phyloP scores from a whole-genome alignment of 2,888 invertebrate species.

The Lamellibrachia satsuma region DNA sequence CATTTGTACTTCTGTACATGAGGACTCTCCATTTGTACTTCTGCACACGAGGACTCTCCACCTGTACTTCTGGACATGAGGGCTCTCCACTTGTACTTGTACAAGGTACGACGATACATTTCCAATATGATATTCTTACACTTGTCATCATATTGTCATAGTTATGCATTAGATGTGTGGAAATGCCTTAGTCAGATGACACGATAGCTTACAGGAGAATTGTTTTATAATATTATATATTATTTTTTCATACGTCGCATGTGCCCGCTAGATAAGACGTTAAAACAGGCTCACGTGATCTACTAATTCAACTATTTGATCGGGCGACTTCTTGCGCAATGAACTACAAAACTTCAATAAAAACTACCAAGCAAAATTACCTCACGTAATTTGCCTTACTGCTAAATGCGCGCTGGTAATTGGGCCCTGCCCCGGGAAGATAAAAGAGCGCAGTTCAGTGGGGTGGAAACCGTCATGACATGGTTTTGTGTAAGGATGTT shows the following conservation, averaged over 20 bases:
- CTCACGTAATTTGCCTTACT: neutral
- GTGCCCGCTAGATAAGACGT: neutral
- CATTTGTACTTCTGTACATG: too few species aligned
- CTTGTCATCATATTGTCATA: too few species aligned
- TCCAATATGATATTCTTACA: too few species aligned
- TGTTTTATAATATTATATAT: neutral
- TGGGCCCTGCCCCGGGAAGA: neutral
- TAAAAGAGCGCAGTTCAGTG: neutral
- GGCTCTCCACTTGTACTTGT: too few species aligned
- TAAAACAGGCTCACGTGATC: neutral
- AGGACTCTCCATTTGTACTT: too few species aligned
- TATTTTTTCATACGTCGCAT: neutral
- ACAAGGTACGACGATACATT: too few species aligned
- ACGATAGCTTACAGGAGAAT: neutral
- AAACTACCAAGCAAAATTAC: neutral
- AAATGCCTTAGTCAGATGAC: too few species aligned
- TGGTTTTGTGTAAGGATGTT: neutral
- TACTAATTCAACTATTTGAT: neutral
- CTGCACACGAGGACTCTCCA: too few species aligned
- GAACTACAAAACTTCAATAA: neutral
- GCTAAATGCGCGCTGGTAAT: neutral
- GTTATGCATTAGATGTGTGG: too few species aligned
- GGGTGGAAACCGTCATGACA: neutral
- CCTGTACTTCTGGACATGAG: too few species aligned
- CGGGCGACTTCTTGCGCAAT: neutral